Evolutionary conservation across 2,888 invertebrate species (phyloP).

Genomic region (Plebejus melissa): DNA sequence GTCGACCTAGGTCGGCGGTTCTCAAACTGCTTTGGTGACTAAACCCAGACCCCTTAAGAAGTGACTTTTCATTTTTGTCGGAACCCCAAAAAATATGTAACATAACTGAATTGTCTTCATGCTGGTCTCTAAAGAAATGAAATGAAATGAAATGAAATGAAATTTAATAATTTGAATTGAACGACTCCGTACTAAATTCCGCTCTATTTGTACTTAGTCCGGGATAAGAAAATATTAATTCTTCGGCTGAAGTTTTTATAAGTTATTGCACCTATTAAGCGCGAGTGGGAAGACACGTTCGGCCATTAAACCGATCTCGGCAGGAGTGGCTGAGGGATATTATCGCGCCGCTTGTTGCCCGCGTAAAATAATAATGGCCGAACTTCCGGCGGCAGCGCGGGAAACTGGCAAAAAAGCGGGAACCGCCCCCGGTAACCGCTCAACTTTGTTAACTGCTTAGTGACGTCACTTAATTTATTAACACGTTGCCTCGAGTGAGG

Average conservation of each 20-base stretch:
- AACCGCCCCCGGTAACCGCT: slow-evolving; percentile 69
- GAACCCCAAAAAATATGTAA: too few species aligned
- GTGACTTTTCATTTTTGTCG: too few species aligned
- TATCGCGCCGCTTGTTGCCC: slow-evolving; percentile 80
- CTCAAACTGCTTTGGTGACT: too few species aligned
- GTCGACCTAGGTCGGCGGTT: neutral
- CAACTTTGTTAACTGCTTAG: slow-evolving; percentile 68
- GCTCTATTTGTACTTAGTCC: neutral
- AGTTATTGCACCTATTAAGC: slow-evolving; percentile 77
- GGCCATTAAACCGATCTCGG: slow-evolving; percentile 66
- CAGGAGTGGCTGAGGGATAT: slow-evolving; percentile 66
- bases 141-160: too few species aligned
- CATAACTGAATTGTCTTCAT: too few species aligned
- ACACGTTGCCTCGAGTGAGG: slow-evolving; percentile 62
- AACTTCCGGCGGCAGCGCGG: slow-evolving; percentile 79
- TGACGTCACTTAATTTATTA: slow-evolving; percentile 79
- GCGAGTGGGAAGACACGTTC: slow-evolving; percentile 75
- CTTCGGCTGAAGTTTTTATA: slow-evolving; percentile 66
- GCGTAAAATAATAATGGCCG: slow-evolving; percentile 80
- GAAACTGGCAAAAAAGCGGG: slow-evolving; percentile 75
- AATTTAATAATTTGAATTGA: neutral
- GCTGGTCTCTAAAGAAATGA: too few species aligned
- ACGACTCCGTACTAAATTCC: neutral
- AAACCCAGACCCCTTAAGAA: too few species aligned
- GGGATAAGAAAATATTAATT: slow-evolving; percentile 48